phyloP scores from a whole-genome alignment of 2,888 invertebrate species.

The Scaptomyza cyrtandrae region DNA sequence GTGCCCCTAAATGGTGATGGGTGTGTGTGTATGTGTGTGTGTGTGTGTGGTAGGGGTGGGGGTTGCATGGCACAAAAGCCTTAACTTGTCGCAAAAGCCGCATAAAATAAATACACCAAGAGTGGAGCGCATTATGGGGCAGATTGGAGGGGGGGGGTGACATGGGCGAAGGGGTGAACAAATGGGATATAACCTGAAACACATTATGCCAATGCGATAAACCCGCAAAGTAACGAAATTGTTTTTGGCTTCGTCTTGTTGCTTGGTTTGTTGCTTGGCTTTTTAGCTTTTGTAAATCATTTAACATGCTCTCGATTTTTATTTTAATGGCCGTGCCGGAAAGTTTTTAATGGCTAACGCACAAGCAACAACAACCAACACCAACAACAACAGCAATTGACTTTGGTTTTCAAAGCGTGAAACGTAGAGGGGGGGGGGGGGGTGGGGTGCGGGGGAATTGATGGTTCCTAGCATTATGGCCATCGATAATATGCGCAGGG shows the following conservation, averaged over 20 bases:
- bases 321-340: constrained; percentile 72
- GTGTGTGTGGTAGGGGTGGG: not conserved
- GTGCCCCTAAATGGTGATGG: not conserved
- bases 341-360: constrained; percentile 70
- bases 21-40: not conserved
- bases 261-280: not conserved
- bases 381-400: constrained; percentile 12
- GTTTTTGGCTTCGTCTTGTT: constrained; percentile 42
- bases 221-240: constrained; percentile 53
- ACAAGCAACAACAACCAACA: constrained; percentile 24
- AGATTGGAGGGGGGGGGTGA: not conserved
- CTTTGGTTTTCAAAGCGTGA: not conserved
- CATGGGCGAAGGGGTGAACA: constrained; percentile 6
- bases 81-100: constrained; percentile 57
- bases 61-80: constrained; percentile 42
- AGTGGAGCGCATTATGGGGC: not conserved
- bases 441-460: not conserved
- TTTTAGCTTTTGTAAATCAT: constrained; percentile 66
- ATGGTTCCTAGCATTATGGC: constrained; percentile 36
- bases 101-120: constrained; percentile 54
- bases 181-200: constrained; percentile 55
- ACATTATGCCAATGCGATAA: constrained; percentile 64
- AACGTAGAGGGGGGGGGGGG: not conserved
- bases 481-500: constrained; percentile 55
- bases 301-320: constrained; percentile 77